Base-by-base conservation (phyloP, 2,113 vertebrate species). In the Cyprinodon variegatus region DNA sequence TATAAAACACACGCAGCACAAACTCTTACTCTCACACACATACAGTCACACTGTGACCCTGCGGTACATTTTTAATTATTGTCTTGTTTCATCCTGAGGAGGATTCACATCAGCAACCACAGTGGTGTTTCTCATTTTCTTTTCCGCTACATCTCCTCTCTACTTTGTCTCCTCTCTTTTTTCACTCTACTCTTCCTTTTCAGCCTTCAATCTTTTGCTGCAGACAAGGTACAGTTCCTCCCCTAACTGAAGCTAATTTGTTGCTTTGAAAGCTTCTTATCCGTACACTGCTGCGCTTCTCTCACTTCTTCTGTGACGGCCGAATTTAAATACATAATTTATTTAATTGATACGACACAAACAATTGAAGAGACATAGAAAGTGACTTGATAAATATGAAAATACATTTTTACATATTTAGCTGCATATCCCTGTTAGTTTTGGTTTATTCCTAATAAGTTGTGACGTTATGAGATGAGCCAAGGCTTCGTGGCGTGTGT, bases 51-150 rank as follows among this genome's bases (percentile, higher is more conserved):
- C 65, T 73, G 70, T 90, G 84, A 86, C 83, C 85, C 87, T 74
- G 69, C 57, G 41, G 85, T 90, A 83, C 83, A 87, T 91, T 90
- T 91, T 89, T 91, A 92, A 93, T 92, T 90, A 91, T 88, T 70
- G 57, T 88, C 87, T 87, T 89, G 84, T 88, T 91, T 83, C 91
- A 86, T 89, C 86, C 89, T 84, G 80, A 10, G 84, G 90, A 81
- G 83, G 83, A 77, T 85, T 89, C 78, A 83, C 83, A 81, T 78
- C 77, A 83, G 66, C 81, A 86, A 29, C 61, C 68, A 76, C 64
- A 67, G 68, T 50, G 50, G 39, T 83, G 70, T 79, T 84, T 67
- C 62, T 80, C 74, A 74, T 72, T 71, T 73, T 65, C 61, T 22
- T 64, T 45, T 12, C 39, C 15, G 40, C 5, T 11, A 3, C 15